Evolutionary conservation across 2,113 vertebrate genomes (phyloP).

Genomic region (Prunella himalayana): DNA sequence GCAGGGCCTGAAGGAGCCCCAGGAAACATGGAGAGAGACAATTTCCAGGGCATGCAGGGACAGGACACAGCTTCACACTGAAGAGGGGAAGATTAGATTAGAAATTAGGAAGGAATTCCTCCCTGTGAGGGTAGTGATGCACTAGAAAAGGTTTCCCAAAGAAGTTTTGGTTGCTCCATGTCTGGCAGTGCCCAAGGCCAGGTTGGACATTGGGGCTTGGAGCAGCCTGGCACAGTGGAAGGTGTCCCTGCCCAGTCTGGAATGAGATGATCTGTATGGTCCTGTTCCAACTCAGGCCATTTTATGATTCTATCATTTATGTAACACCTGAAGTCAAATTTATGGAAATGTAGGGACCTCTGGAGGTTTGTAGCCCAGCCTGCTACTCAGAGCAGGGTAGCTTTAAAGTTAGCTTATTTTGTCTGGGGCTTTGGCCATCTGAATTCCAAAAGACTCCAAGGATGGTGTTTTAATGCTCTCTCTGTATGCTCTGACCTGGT

Average conservation of each 20-base stretch:
- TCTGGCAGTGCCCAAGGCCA: background rate
- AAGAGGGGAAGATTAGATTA: rapidly evolving
- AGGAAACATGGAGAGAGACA: background rate
- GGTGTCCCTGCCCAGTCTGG: background rate
- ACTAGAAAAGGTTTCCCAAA: rapidly evolving
- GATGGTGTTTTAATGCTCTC: background rate
- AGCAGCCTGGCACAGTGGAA: rapidly evolving
- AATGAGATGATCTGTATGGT: background rate
- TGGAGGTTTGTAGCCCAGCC: background rate
- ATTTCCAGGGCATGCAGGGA: rapidly evolving
- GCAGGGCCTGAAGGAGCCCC: background rate
- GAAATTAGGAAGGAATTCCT: rapidly evolving
- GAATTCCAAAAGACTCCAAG: background rate
- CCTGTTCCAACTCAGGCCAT: rapidly evolving
- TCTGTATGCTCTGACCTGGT: background rate
- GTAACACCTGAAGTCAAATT: background rate
- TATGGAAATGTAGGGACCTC: background rate
- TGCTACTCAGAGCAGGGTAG: background rate
- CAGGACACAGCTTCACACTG: no score
- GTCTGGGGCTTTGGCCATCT: background rate
- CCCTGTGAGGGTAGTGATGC: rapidly evolving
- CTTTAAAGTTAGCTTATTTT: background rate
- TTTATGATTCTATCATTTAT: background rate
- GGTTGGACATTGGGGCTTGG: background rate
- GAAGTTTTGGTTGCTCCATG: background rate